Conservation (phyloP, 1,140 invertebrate genomes). For the Steinernema feltiae region DNA sequence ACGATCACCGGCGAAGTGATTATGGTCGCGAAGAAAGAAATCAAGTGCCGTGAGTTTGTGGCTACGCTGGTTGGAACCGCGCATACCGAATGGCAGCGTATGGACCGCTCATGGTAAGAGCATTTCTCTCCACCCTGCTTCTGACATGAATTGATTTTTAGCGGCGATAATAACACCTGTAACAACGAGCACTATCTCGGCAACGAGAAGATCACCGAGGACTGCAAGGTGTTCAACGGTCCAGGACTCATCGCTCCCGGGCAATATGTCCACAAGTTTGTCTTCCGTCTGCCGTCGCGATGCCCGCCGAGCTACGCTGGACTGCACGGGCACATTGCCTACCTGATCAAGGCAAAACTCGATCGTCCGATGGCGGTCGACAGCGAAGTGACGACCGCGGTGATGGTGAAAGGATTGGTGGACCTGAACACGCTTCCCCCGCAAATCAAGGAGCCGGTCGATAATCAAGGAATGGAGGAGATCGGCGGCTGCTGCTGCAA, state of each 20-base stretch:
- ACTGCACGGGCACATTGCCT: neutral
- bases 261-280: neutral
- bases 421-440: neutral
- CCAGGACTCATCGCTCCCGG: neutral
- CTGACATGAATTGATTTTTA: no score
- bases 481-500: neutral
- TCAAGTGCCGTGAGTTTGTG: neutral
- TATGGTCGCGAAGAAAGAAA: neutral
- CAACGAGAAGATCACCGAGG: neutral
- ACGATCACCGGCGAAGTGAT: neutral
- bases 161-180: no score
- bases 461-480: neutral
- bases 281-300: neutral
- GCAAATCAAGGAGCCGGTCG: neutral
- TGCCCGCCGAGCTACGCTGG: neutral
- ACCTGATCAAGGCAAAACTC: neutral
- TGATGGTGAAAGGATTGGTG: neutral
- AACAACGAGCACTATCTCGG: no score
- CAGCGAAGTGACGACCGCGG: neutral
- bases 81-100: neutral
- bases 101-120: no score
- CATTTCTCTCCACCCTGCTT: no score
- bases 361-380: neutral
- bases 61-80: neutral
- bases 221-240: neutral